Conservation (phyloP, 2,797 vertebrate species). For the Lepus oiostolus region DNA sequence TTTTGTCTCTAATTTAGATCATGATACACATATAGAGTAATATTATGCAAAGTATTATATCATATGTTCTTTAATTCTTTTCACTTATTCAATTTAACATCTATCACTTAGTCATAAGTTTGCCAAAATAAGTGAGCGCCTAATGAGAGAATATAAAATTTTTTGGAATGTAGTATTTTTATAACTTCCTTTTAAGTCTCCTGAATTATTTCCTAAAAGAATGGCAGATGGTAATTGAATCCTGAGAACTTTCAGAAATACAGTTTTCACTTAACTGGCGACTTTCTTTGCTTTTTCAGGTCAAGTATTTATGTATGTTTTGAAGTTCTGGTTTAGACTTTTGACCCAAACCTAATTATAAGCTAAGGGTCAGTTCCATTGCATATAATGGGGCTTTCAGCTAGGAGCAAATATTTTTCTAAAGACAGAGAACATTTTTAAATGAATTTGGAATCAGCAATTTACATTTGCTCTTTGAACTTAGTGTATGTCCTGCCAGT, state of each 20-base stretch:
- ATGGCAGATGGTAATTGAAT: slow-evolving; percentile 69
- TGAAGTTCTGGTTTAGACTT: slow-evolving; percentile 65
- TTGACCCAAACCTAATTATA: slow-evolving; percentile 45
- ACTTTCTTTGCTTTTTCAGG: slow-evolving; percentile 63
- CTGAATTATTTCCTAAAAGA: slow-evolving; percentile 71
- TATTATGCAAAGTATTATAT: neutral
- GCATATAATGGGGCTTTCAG: slow-evolving; percentile 61
- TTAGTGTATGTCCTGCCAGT: neutral
- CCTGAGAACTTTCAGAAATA: slow-evolving; percentile 71
- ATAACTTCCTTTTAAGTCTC: slow-evolving; percentile 70
- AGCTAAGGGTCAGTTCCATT: slow-evolving; percentile 8
- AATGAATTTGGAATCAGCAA: slow-evolving; percentile 38
- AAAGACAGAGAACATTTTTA: slow-evolving; percentile 64
- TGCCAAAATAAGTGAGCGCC: slow-evolving; percentile 68
- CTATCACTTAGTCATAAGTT: slow-evolving; percentile 27
- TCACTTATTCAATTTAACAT: slow-evolving; percentile 45
- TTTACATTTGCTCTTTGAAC: slow-evolving; percentile 68
- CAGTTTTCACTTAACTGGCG: slow-evolving; percentile 76
- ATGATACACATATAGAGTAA: neutral
- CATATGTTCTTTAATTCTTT: slow-evolving; percentile 47
- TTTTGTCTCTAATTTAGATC: slow-evolving; percentile 47
- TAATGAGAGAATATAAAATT: slow-evolving; percentile 64
- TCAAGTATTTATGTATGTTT: slow-evolving; percentile 57
- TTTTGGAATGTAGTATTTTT: slow-evolving; percentile 70
- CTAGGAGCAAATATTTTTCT: slow-evolving; percentile 69